Base-by-base conservation (phyloP, 2,888 invertebrate genomes). In the Parasteatoda lunata region DNA sequence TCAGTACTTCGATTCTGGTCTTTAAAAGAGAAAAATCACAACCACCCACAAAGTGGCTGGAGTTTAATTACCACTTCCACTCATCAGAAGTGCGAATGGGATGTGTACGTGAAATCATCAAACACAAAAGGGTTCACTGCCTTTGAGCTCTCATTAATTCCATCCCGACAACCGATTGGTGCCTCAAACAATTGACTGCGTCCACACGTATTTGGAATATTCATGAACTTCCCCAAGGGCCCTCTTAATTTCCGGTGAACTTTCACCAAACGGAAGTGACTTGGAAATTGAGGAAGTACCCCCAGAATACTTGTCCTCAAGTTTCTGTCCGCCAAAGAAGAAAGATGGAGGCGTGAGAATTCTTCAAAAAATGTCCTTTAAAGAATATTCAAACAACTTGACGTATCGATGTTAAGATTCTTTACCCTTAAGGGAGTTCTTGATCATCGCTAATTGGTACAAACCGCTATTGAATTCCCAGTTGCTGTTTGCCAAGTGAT, bases 241-340 rank as follows among this genome's bases (percentile, higher is more conserved):
- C 68, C 64, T 69, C 76, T 82, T 82, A 75, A 82, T 82, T 76
- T 82, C 82, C 82, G 82, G 82, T 70, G 49, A 81, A 75, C 81
- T 81, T 81, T 52, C 54, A 11, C 51, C 30, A 48, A 71, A 30
- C 83, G 83, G 83, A 83, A 83, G 83, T 51, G 77, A 73, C 70
- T 83, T 83, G 54, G 77, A 83, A 83, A 83, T 83, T 76, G 69
- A 83, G 82, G 82, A 83, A 83, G 77, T 76, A 48, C 65, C 54
- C 52, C 73, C 45, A 45, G 15, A 52, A 59, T 13, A 73, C 51
- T 81, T 73, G 70, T 59, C 78, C 78, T 70, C 78, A 59, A 70
- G 70, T 77, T 77, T 77, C 68, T 66, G 77, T 77, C 68, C 65
- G 76, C n/a, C 8, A n/a, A 47, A n/a, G 48, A 15, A 59, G 45